These are phyloP conservation scores for Drosophila quinaria DNA, from an alignment of 2,888 invertebrate genomes.

Conservation along the genomic window DNA sequence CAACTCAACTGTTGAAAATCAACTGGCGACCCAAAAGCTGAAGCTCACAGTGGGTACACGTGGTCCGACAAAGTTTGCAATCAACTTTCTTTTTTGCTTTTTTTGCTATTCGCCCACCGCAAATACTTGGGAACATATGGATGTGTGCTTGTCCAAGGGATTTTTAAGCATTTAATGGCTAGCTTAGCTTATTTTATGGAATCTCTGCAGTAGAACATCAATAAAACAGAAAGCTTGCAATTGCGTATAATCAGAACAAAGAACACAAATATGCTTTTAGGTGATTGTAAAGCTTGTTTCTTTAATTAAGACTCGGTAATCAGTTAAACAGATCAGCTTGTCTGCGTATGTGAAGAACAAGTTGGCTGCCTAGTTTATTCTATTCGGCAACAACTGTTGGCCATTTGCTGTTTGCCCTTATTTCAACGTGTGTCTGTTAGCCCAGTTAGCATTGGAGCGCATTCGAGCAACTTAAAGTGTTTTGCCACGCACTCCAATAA, in stretches of 20 bases:
- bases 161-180: conserved; percentile 60
- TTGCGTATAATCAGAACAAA: conserved; percentile 4
- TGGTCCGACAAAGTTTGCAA: conserved; percentile 69
- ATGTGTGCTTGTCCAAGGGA: conserved; percentile 24
- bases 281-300: conserved; percentile 10
- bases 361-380: conserved; percentile 25
- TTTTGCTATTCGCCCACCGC: conserved; percentile 43
- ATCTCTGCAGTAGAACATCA: conserved; percentile 20
- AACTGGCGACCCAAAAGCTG: conserved; percentile 58
- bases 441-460: conserved; percentile 46
- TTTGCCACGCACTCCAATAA: conserved; percentile 81
- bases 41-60: conserved; percentile 39
- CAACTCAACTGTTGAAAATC: conserved; percentile 79
- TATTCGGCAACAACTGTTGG: conserved; percentile 18
- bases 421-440: conserved; percentile 15
- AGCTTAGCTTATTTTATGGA: conserved; percentile 40
- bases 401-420: conserved; percentile 45
- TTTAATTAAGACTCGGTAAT: conserved; percentile 49
- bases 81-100: conserved; percentile 51
- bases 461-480: conserved; percentile 72
- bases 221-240: conserved; percentile 19
- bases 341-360: conserved; percentile 21
- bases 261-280: conserved; percentile 12
- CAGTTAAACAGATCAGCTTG: conserved; percentile 41
- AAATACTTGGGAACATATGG: conserved; percentile 66